phyloP scores from a whole-genome alignment of 2,888 invertebrate species.

The Tipula helvola region DNA sequence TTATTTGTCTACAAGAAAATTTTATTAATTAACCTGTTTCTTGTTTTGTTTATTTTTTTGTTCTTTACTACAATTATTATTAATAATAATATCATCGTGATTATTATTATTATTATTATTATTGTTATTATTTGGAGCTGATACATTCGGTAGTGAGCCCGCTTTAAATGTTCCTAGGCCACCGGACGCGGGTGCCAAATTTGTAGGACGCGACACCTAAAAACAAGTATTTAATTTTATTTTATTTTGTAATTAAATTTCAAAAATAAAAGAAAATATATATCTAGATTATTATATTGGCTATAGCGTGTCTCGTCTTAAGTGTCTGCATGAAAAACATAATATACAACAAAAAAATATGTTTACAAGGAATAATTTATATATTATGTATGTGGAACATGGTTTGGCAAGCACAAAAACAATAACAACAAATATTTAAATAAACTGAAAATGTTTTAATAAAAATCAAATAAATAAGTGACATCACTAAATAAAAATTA shows the following conservation, averaged over 20 bases:
- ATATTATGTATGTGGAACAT: background rate
- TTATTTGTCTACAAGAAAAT: background rate
- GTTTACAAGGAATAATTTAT: background rate
- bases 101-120: background rate
- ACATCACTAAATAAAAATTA: background rate
- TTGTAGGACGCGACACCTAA: conserved; percentile 5
- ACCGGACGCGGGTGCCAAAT: background rate
- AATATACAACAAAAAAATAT: background rate
- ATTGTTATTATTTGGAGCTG: conserved; percentile 12
- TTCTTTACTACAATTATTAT: background rate
- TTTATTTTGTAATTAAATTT: background rate
- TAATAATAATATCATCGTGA: background rate
- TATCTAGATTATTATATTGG: background rate
- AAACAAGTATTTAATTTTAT: background rate
- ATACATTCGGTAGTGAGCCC: conserved; percentile 16
- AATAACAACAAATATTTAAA: background rate
- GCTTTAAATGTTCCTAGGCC: conserved; percentile 15
- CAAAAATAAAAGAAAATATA: background rate
- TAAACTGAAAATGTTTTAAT: background rate
- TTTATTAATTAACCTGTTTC: conserved; percentile 7
- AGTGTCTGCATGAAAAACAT: background rate
- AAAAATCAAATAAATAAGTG: background rate
- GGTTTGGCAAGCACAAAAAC: background rate
- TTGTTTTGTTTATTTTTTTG: background rate
- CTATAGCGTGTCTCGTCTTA: background rate